phyloP scores from a whole-genome alignment of 2,113 vertebrate species.

The Ariopsis seemanni region DNA sequence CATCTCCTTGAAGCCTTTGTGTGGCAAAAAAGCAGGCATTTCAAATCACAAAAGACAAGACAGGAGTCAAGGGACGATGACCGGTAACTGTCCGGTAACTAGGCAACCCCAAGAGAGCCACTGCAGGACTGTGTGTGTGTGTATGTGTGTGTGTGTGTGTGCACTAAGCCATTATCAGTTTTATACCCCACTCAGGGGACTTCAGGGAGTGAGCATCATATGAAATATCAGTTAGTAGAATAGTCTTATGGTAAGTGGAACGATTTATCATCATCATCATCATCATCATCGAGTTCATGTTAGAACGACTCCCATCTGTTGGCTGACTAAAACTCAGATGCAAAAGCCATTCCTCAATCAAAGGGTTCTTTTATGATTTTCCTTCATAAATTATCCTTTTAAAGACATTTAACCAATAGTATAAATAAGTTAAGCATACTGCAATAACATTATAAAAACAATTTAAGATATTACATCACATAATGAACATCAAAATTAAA shows the following conservation, averaged over 20 bases:
- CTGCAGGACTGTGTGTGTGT: background rate
- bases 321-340: background rate
- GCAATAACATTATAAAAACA: background rate
- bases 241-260: background rate
- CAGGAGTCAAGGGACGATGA: slow-evolving; percentile 61
- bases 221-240: background rate
- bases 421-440: too few species aligned
- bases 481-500: background rate
- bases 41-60: slow-evolving; percentile 57
- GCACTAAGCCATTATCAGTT: background rate
- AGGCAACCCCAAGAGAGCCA: slow-evolving; percentile 64
- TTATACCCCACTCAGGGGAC: background rate
- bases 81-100: slow-evolving; percentile 66
- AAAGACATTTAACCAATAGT: background rate
- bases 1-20: slow-evolving; percentile 11
- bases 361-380: background rate
- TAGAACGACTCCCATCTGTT: background rate
- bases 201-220: background rate
- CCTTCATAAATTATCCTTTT: background rate
- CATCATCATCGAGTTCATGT: background rate
- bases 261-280: background rate
- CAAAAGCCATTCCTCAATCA: background rate
- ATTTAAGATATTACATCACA: background rate
- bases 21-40: slow-evolving; percentile 56
- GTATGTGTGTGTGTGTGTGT: background rate